Percentiles rank a stretch among this genome's conserved stretches.
Evolutionary conservation across 2,113 vertebrate species (phyloP).

Genomic region (Petroica traversi): DNA sequence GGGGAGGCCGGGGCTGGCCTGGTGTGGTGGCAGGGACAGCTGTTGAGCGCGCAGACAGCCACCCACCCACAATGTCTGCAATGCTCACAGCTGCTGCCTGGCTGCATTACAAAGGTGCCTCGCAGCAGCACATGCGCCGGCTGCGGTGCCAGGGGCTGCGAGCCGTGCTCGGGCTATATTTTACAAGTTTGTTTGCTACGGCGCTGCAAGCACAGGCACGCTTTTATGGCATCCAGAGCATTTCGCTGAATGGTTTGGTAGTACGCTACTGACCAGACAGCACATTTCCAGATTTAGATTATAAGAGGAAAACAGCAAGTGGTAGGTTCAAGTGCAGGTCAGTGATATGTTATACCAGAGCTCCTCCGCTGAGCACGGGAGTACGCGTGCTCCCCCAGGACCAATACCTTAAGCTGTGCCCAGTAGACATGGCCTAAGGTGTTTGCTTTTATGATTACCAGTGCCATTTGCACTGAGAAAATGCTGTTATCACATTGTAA

Average conservation of each 20-base stretch:
- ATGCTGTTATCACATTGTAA: constrained; percentile 59
- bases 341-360: constrained; percentile 55
- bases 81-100: constrained; percentile 71
- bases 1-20: background rate
- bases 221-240: constrained; percentile 69
- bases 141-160: background rate
- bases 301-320: constrained; percentile 75
- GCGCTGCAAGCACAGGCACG: constrained; percentile 48
- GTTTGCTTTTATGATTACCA: constrained; percentile 51
- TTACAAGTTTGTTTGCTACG: constrained; percentile 55
- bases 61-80: constrained; percentile 67
- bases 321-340: constrained; percentile 77
- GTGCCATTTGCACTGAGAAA: background rate
- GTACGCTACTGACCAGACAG: constrained; percentile 60
- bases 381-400: background rate
- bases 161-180: background rate
- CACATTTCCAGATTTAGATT: constrained; percentile 74
- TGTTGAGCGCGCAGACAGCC: constrained; percentile 46
- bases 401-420: background rate
- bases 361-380: background rate
- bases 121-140: constrained; percentile 38
- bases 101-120: constrained; percentile 66
- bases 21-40: constrained; percentile 26
- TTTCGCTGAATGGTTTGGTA: constrained; percentile 54
- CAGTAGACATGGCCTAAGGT: constrained; percentile 37